These are phyloP conservation scores for Caenorhabditis becei DNA, from an alignment of 2,888 invertebrate genomes.

Conservation along the genomic window DNA sequence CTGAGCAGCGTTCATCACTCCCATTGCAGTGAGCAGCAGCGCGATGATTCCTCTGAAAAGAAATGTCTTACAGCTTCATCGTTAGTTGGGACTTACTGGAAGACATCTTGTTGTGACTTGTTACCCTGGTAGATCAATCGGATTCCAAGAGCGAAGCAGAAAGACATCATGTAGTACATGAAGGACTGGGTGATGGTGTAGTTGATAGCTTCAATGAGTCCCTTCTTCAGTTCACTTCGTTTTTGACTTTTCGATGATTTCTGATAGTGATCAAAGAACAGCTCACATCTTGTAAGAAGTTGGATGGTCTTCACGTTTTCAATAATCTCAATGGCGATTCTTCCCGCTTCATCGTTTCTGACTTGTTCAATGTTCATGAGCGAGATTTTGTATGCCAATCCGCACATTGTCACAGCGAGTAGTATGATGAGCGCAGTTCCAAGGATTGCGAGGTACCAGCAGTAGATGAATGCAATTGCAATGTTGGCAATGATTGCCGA, in stretches of 20 bases:
- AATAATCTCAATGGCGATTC: slow-evolving; percentile 82
- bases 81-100: slow-evolving; percentile 52
- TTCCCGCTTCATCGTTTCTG: slow-evolving; percentile 83
- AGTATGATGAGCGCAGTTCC: slow-evolving; percentile 79
- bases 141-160: slow-evolving; percentile 69
- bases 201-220: slow-evolving; percentile 59
- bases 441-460: slow-evolving; percentile 81
- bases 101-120: slow-evolving; percentile 59
- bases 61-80: neutral
- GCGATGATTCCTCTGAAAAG: slow-evolving; percentile 63
- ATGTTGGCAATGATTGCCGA: slow-evolving; percentile 82
- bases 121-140: slow-evolving; percentile 66
- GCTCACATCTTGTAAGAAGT: slow-evolving; percentile 82
- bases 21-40: slow-evolving; percentile 65
- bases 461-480: slow-evolving; percentile 82
- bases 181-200: slow-evolving; percentile 66
- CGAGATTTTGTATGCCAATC: slow-evolving; percentile 83
- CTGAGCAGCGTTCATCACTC: slow-evolving; percentile 73
- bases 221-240: slow-evolving; percentile 56
- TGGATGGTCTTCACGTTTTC: slow-evolving; percentile 83
- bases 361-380: slow-evolving; percentile 64
- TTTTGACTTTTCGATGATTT: slow-evolving; percentile 49
- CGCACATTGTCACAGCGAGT: slow-evolving; percentile 80
- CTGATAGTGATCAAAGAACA: slow-evolving; percentile 80
- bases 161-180: slow-evolving; percentile 71